Evolutionary conservation across 2,888 invertebrate species (phyloP).

Genomic region (Willowsia nigromaculata): DNA sequence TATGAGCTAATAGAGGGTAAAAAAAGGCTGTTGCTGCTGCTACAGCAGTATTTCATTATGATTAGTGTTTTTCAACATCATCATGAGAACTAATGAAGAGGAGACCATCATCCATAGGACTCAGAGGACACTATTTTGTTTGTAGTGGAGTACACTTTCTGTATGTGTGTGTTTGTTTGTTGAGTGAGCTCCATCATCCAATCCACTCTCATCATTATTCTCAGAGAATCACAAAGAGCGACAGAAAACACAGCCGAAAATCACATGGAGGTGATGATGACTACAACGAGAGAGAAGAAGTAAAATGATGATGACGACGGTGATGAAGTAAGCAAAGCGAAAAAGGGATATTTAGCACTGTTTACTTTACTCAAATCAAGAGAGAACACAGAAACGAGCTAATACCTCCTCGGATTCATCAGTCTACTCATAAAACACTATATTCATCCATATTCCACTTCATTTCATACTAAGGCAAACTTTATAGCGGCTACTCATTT

Average conservation of each 20-base stretch:
- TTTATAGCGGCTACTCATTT: too few species aligned
- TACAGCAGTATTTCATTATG: neutral
- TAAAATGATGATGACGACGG: neutral
- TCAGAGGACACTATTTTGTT: neutral
- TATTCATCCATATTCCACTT: neutral
- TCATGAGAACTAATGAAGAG: neutral
- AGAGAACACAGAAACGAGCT: too few species aligned
- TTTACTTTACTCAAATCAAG: slow-evolving; percentile 31
- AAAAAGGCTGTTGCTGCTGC: neutral
- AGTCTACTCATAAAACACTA: too few species aligned
- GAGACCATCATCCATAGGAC: too few species aligned
- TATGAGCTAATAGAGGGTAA: neutral
- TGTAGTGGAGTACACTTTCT: neutral
- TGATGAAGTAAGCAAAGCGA: slow-evolving; percentile 44
- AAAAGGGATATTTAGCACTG: slow-evolving; percentile 42
- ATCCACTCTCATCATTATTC: neutral
- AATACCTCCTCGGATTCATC: too few species aligned
- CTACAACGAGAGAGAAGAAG: neutral
- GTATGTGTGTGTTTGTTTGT: neutral
- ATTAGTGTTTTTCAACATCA: neutral
- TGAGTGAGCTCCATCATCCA: neutral
- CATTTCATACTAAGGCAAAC: neutral
- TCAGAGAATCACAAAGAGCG: neutral
- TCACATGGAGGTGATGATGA: slow-evolving; percentile 38
- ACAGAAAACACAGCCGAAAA: slow-evolving; percentile 26